Base-by-base conservation (phyloP, 1,140 invertebrate species). In the Mylabris phalerata region DNA sequence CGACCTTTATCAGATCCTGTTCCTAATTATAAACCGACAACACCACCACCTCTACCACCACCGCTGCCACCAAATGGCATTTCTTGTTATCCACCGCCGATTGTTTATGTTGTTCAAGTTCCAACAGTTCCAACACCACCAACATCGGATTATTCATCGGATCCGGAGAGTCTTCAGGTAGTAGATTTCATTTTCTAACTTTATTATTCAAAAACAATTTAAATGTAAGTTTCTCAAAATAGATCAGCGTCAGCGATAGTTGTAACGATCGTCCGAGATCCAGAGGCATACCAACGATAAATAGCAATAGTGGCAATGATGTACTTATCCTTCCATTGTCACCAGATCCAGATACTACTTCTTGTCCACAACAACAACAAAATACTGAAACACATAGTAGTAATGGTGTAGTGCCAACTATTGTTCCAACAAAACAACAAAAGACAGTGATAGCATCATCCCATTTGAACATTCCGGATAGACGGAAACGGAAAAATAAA, bases 111-210 rank as follows among this genome's bases (percentile, higher is more conserved):
- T 25, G 71, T 74, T 13, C 70, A 72, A 59, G 64, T 71, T 19
- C 69, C 66, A 9, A 56, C 32, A 32, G 59, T 61, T 19, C 70
- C 71, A 10, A 87, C 85, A 38, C 85, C 86, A 6, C 83, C 84
- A 3, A 82, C 80, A 3, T 87, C 85, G 2, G 86, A 88, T 57
- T 87, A 84, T 71, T 87, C 82, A 63, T 87, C 85, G 27, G 86
- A 88, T 60, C 79, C 84, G 19, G 84, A 87, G 63, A 83, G 82
- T 60, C 50, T 60, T 7, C 68, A 70, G 43, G 26, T 61, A 42
- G 4, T 10, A 4, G 32, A 32, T 5, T 5, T 32, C 3, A 32
- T 32, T 32, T 32, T 5, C 0, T 32, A 32, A 5, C 7, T 4
- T 32, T 32, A 5, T 32, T 32, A 32, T 32, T 32, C 7, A 32